Conservation (phyloP, 2,888 invertebrate species). For the Zootermopsis nevadensis region DNA sequence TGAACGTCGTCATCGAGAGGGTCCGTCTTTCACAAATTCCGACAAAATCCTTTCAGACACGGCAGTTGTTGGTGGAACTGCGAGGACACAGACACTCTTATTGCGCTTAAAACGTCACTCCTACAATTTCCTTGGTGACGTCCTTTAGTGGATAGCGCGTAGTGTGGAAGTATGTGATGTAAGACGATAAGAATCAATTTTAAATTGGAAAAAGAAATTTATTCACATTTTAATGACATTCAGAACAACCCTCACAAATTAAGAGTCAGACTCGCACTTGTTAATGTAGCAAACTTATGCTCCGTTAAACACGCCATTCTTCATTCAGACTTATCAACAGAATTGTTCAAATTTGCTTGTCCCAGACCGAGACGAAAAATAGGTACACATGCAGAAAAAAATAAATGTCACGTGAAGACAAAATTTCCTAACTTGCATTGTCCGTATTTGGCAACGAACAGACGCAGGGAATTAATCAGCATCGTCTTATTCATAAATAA, state of each 20-base stretch:
- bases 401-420: background rate
- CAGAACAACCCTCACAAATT: background rate
- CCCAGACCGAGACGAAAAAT: background rate
- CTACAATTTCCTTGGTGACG: too few relatives aligned
- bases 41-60: too few relatives aligned
- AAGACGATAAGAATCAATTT: background rate
- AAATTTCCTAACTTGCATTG: background rate
- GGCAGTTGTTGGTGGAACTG: too few relatives aligned
- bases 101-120: too few relatives aligned
- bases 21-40: too few relatives aligned
- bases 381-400: background rate
- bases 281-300: background rate
- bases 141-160: too few relatives aligned
- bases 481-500: background rate
- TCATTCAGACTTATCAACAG: background rate
- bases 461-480: background rate
- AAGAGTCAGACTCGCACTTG: background rate
- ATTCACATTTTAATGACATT: background rate
- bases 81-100: too few relatives aligned
- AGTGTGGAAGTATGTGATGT: too few relatives aligned
- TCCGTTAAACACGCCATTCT: background rate
- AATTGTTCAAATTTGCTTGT: background rate
- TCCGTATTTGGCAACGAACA: background rate
- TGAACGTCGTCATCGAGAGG: too few relatives aligned
- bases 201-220: background rate